Evolutionary conservation across 2,797 vertebrate genomes (phyloP).

Genomic region (Anolis apletophallus): DNA sequence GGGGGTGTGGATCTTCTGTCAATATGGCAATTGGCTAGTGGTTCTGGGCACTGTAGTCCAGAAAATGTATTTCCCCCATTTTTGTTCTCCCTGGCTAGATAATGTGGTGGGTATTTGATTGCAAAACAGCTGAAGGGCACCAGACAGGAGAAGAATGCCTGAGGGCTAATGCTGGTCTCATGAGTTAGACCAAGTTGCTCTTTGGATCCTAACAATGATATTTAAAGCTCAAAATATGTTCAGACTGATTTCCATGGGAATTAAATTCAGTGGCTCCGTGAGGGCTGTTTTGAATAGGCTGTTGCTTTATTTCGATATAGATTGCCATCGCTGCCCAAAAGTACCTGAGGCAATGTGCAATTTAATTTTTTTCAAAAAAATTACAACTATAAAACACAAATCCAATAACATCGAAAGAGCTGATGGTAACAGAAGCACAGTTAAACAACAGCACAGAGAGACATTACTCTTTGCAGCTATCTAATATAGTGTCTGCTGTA

Average conservation of each 20-base stretch:
- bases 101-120: background rate
- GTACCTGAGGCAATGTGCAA: background rate
- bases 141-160: background rate
- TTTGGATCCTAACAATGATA: background rate
- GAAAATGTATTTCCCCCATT: too few relatives aligned
- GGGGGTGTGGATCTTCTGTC: too few relatives aligned
- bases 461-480: background rate
- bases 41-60: too few relatives aligned
- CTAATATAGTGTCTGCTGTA: background rate
- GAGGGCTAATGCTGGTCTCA: background rate
- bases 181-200: background rate
- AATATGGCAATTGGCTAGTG: too few relatives aligned
- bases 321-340: background rate
- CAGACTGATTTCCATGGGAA: background rate
- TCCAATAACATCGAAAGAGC: background rate
- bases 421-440: background rate
- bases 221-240: background rate
- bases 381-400: slow-evolving; percentile 9
- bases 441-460: background rate
- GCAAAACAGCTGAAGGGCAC: background rate
- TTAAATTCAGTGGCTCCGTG: background rate
- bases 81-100: too few relatives aligned
- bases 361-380: background rate
- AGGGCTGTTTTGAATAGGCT: background rate
- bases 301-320: slow-evolving; percentile 12